Base-by-base conservation (phyloP, 1,140 invertebrate species). In the Maconellicoccus hirsutus region DNA sequence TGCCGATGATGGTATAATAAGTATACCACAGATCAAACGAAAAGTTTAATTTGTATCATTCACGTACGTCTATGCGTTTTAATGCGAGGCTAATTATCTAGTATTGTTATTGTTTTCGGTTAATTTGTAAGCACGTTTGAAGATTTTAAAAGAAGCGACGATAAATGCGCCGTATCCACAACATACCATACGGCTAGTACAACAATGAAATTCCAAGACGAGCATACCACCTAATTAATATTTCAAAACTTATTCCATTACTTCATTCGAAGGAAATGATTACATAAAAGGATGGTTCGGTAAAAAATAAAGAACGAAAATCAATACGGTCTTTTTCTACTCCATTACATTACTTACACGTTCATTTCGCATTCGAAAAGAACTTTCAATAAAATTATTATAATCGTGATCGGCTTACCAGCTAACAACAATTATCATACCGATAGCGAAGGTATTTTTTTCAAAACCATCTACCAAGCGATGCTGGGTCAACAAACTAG, bases 361-460 rank as follows among this genome's bases (percentile, higher is more conserved):
- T 52, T 52, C 42, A 52, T 52, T 52, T 52, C 42, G 42, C 42
- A 52, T 52, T 52, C 42, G 42, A 52, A 14, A 19, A 52, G 42
- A 52, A 52, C 42, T 52, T 52, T 52, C 42, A 52, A 52, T 52
- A 52, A 52, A 52, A 52, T 52, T 52, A 52, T 52, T 52, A 52
- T 52, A 52, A 52, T 52, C 42, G 42, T 52, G 42, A 52, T 52
- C 42, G 42, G 42, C 42, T 52, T 52, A 52, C 42, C 42, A 52
- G 42, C 42, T 52, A 52, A 16, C 12, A 52, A 52, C 42, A 52
- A 52, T 52, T 52, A 52, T 52, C 42, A 52, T 52, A 52, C 42
- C 42, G 29, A 33, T 33, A 33, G 12, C 29, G 42, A 52, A 52
- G 42, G n/a, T 52, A 52, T 16, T 52, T 52, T 52, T 52, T 52